phyloP scores from a whole-genome alignment of 2,113 vertebrate genomes.

The Ploceus nigricollis region DNA sequence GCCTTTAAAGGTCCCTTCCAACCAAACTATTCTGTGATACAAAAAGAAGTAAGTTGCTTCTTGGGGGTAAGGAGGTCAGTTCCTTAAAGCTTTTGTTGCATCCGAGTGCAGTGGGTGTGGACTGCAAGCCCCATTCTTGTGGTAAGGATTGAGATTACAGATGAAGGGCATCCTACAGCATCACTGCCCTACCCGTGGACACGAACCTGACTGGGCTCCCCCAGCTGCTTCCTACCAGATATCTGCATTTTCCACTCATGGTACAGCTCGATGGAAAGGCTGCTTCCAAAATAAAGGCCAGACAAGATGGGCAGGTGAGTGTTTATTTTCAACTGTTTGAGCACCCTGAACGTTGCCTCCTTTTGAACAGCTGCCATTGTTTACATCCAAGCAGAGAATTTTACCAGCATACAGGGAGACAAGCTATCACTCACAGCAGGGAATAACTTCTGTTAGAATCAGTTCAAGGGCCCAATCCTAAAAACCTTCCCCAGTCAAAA shows the following conservation, averaged over 20 bases:
- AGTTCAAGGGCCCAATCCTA: neutral
- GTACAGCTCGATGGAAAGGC: neutral
- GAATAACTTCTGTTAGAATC: neutral
- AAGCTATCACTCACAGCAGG: neutral
- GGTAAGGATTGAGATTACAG: neutral
- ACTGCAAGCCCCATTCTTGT: accelerated
- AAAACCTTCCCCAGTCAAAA: neutral
- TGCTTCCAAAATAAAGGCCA: neutral
- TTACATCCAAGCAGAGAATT: neutral
- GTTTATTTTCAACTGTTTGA: neutral
- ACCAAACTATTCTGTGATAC: neutral
- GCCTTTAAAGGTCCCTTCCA: neutral
- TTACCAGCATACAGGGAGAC: neutral
- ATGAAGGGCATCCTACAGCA: neutral
- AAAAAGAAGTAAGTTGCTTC: neutral
- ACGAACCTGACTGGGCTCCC: neutral
- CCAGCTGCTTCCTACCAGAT: neutral
- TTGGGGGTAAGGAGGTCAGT: neutral
- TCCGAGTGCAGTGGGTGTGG: too few relatives aligned
- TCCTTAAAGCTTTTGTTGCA: neutral
- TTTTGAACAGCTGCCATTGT: neutral
- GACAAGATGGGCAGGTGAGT: neutral
- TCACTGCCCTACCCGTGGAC: accelerated
- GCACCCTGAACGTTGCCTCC: neutral
- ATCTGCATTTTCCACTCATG: neutral